Evolutionary conservation across 1,140 invertebrate species (phyloP), one percentile per base, ranked within the genome.

Genomic region (Drosophila pachea): DNA sequence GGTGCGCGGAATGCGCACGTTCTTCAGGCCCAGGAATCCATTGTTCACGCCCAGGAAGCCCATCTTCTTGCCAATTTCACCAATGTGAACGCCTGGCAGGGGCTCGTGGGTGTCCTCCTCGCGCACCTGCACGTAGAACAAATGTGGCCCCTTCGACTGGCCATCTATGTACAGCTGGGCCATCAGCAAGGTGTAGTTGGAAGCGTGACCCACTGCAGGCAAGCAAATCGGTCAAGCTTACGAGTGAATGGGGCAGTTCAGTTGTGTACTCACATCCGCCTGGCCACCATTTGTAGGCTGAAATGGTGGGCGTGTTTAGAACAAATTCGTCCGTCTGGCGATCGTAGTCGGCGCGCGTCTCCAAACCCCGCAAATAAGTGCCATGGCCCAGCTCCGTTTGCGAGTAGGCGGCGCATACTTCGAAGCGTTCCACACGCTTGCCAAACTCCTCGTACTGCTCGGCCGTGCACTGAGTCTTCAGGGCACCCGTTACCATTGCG

Each of bases 381-480:
- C 96, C 97, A 91, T 98, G 97, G 0, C 97, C 97, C 40, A 98
- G 90, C 91, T 98, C 97, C 4, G 97, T 98, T 92, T 96, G 97
- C 48, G 97, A 97, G 90, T 99, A 99, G 22, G 97, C 97, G 43
- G 96, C 97, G 74, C 97, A 93, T 62, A 98, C 95, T 78, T 94
- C 92, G 49, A 94, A 94, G 69, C 92, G 92, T 91, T 95, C 94
- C 6, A 96, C 94, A 69, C 92, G 92, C 33, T 75, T 38, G 92
- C 92, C 63, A 96, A 93, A 98, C 76, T 95, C 92, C 6, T 92
- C 93, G 81, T 96, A 95, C 88, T 99, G 97, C 68, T 98, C 94
- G 6, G 94, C 90, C 0, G 93, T 95, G 0, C 92, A 96, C 87
- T 97, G 95, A 0, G 94, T 94, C 92, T 97, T 93, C 12, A 99